These are phyloP conservation scores for Acanthaster planci DNA, from an alignment of 35 echinoderm and acorn worm species.

Conservation along the genomic window DNA sequence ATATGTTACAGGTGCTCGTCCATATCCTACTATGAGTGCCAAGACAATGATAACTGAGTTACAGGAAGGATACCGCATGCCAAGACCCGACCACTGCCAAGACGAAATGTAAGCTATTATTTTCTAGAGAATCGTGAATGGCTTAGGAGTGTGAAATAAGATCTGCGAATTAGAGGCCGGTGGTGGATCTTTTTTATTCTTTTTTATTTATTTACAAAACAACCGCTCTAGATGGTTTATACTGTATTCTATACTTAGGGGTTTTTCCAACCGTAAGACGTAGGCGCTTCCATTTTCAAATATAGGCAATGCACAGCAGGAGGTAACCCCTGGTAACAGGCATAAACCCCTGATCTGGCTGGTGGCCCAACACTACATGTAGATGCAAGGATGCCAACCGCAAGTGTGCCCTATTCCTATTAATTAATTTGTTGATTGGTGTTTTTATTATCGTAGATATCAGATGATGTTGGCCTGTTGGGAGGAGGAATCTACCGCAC, in stretches of 20 bases:
- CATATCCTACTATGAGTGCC: slow-evolving; percentile 57
- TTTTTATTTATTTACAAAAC: too few relatives aligned
- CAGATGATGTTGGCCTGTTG: slow-evolving; percentile 9
- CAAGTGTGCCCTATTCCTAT: neutral
- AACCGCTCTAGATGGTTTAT: too few relatives aligned
- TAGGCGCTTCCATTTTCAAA: too few relatives aligned
- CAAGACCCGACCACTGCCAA: slow-evolving; percentile 53
- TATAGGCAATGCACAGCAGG: too few relatives aligned
- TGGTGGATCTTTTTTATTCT: too few relatives aligned
- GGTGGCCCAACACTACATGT: neutral
- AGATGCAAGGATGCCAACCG: neutral
- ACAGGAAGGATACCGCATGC: slow-evolving; percentile 51
- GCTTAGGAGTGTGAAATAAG: too few relatives aligned
- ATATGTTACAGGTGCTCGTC: slow-evolving; percentile 36
- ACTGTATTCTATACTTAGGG: too few relatives aligned
- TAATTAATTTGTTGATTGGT: neutral
- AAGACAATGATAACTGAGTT: slow-evolving; percentile 33
- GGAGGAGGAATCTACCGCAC: neutral
- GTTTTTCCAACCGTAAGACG: too few relatives aligned
- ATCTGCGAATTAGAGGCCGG: too few relatives aligned
- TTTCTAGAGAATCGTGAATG: neutral
- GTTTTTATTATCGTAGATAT: neutral
- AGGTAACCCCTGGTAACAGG: too few relatives aligned
- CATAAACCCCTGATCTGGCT: too few relatives aligned
- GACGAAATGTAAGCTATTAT: neutral